Base-by-base conservation (phyloP, 2,888 invertebrate species). In the Torymus tubicola region DNA sequence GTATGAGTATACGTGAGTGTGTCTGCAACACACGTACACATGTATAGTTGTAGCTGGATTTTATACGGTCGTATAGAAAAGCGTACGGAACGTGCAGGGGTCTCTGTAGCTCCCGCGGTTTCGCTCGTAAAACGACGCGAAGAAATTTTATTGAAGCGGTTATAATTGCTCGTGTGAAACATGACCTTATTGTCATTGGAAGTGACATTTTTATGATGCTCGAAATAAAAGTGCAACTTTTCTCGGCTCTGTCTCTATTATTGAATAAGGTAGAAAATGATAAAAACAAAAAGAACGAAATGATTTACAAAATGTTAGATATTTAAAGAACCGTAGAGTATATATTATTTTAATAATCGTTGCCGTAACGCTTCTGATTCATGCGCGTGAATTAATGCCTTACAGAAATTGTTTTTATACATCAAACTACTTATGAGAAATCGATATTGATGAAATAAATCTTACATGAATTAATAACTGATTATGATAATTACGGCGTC, bases 161-260 rank as follows among this genome's bases (percentile, higher is more conserved):
- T 76, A 73, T 73, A 73, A 73, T 65, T 73, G 73, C 65, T 18
- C 65, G 42, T 42, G 55, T 61, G 42, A 65, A 73, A 65, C 42
- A 65, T 16, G 65, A 16, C 18, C 18, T 64, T 55, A 42, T 57
- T 55, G 64, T 50, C 21, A 57, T 57, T 64, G 60, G 50, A 73
- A 13, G 16, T 16, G 55, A 16, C 14, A 50, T 52, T 61, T 52
- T 71, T 42, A 42, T 42, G 42, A 42, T 42, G 42, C 42, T 42
- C 42, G 42, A 42, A 42, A 42, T 42, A 42, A 42, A 42, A 42
- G 8, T 5, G 42, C 42, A 42, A 42, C 42, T 42, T 42, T 42
- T 42, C 42, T 42, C 10, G 5, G 42, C 8, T 42, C 42, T 8
- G 8, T 42, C 42, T 42, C 42, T 42, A 42, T 42, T 42, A 42